Percentiles rank a stretch among this genome's conserved stretches.
Evolutionary conservation across 2,888 invertebrate species (phyloP).

Genomic region (Synergus itoensis): DNA sequence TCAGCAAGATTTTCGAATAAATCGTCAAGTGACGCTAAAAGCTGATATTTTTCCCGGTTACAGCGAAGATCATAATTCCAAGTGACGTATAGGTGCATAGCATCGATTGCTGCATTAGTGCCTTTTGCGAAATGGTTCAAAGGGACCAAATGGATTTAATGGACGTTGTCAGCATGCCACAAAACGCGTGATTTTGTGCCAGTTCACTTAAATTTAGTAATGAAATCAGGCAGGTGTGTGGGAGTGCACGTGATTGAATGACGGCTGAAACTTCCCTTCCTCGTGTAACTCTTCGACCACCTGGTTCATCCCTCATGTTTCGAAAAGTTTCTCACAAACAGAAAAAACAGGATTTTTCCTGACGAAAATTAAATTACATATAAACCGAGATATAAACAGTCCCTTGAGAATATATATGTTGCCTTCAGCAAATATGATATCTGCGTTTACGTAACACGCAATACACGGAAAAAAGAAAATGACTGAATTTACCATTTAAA

Average conservation of each 20-base stretch:
- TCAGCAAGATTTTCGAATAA: background rate
- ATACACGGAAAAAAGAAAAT: too few relatives aligned
- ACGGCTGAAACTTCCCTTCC: constrained; percentile 30
- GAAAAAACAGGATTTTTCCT: constrained; percentile 10
- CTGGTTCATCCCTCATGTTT: constrained; percentile 26
- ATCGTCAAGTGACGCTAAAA: background rate
- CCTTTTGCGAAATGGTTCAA: constrained; percentile 15
- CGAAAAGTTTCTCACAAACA: constrained; percentile 21
- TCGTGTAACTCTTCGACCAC: constrained; percentile 4
- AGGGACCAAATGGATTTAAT: constrained; percentile 17
- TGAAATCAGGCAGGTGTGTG: constrained; percentile 41
- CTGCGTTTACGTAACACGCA: background rate
- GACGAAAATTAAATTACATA: background rate
- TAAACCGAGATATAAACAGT: background rate
- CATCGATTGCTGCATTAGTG: constrained; percentile 5
- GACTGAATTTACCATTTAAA: too few relatives aligned
- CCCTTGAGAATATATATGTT: background rate
- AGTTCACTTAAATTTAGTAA: constrained; percentile 33
- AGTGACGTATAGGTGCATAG: background rate
- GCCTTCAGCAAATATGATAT: background rate
- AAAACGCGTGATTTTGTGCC: constrained; percentile 17
- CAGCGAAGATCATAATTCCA: background rate
- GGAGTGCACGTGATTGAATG: constrained; percentile 36
- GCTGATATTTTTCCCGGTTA: background rate
- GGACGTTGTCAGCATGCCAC: constrained; percentile 10